Evolutionary conservation across 2,888 invertebrate genomes (phyloP), one percentile per base, ranked within the genome.

Genomic region (Drosophila buzzatii): DNA sequence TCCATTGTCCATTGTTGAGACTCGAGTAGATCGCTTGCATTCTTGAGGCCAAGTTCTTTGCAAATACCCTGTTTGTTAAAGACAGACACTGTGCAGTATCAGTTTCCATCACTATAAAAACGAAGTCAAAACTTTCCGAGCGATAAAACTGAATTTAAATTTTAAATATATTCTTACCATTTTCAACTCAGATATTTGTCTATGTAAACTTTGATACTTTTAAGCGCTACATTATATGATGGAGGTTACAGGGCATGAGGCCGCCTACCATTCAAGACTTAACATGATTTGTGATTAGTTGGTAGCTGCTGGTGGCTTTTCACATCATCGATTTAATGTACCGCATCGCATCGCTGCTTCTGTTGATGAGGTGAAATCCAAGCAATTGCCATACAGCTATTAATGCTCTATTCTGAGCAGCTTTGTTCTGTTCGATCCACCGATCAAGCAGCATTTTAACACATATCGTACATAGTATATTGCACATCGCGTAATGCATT

Each of bases 321-420:
- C 86, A 90, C 90, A 90, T 86, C 88, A 87, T 90, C 90, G 90
- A 85, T 82, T 83, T 90, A 77, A 77, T 84, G 81, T 79, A 86
- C 74, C 82, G 73, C 67, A 75, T 63, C 81, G 77, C 82, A 79
- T 92, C 92, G 91, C 82, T 92, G 91, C 84, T 76, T 90, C 85
- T 81, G 88, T 90, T 92, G 92, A 92, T 92, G 91, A 91, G 93
- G 92, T 89, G 92, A 92, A 92, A 92, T 92, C 92, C 89, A 89
- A 89, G 79, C 59, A 39, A 59, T 59, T 59, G 49, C 70, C 76
- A 73, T 64, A 72, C 61, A 58, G 60, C 72, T 75, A 71, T 79
- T 77, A 75, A 35, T 76, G 68, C 27, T 61, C 35, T 57, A 61
- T 65, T 68, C 65, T 57, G 67, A 68, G 72, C 67, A 61, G 65